Base-by-base conservation (phyloP, 2,797 vertebrate species). In the Neosilurus mollespiculum region DNA sequence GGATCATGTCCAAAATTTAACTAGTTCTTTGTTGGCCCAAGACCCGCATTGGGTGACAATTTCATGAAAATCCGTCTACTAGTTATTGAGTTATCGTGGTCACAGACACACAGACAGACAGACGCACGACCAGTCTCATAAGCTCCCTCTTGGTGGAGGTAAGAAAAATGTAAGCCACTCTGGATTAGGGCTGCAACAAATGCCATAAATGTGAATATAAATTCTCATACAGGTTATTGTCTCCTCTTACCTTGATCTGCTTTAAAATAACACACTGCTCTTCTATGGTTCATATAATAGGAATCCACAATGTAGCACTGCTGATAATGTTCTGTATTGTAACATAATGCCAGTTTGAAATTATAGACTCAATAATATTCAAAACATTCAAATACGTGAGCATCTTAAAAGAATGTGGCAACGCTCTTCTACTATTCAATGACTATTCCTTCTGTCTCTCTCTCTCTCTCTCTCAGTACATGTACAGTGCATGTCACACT, bases 401-500 rank as follows among this genome's bases (percentile, higher is more conserved):
- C 15, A 67, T 15, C 12, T 65, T 7, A 15, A 30, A 64, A 62
- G 62, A 64, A 64, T 26, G 62, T 14, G 24, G 62, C 62, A 16
- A 6, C 62, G 26, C 14, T 65, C 1, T 4, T 65, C 62, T 70
- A 22, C 37, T 20, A 69, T 20, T 11, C 18, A 69, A 43, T 69
- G 34, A 37, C 66, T 2, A 69, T 43, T 43, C 2, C 43, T 4
- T 2, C 24, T 30, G 2, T 15, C 15, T 34, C 65, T 34, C 65
- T 67, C 56, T 20, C 51, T 80, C 49, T 53, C 4, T 26, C 8
- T 14, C 49, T 26, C 64, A 24, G 10, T 58, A 56, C 73, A 65
- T 71, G 86, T 6, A 4, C 43, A 1, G 83, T 83, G 61, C 62
- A 53, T 26, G 49, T 85, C 59, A 75, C 0, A 20, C 20, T 61